Base-by-base conservation (phyloP, 2,797 vertebrate species). In the Merluccius polli region DNA sequence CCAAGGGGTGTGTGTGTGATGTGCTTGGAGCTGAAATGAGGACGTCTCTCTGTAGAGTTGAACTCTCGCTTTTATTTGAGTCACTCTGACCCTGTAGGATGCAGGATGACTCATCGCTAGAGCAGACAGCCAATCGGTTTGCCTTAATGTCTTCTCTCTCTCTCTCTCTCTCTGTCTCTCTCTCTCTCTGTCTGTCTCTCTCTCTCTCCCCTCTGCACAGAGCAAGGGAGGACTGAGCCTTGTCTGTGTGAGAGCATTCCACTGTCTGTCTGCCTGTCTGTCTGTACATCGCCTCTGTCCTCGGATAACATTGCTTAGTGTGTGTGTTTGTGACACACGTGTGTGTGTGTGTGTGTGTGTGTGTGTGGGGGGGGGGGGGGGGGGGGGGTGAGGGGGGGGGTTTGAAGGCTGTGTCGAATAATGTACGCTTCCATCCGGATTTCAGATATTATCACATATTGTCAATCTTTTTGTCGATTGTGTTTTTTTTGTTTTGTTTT, bases 81-180 rank as follows among this genome's bases (percentile, higher is more conserved):
- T 86, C 89, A 89, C 89, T 88, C 88, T 92, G 84, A 63, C 52
- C 52, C 52, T 24, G 21, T 24, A 24, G 52, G 52, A 63, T 11
- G 27, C 65, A 16, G n/a, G 88, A 89, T 90, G 88, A 89, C 86
- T 89, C 86, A 85, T 87, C 86, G 86, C 78, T 80, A 87, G 88
- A 85, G 84, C 89, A 87, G 89, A 90, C 89, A 90, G 88, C 89
- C 90, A 92, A 88, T 89, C 87, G 89, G 84, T 81, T 63, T 76
- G 90, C 91, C 91, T 93, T 92, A 92, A 90, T 79, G 86, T 87
- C 78, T 90, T 29, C 63, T 31, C 65, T 68, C 11, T 31, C 65
- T 30, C 65, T 84, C 80, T 86, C 86, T 87, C 86, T 90, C 85
- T 87, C 88, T 89, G 87, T 84, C 80, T 87, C 86, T 87, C 86